Conservation (phyloP, 2,888 invertebrate species). For the Lasioglossum lativentre region DNA sequence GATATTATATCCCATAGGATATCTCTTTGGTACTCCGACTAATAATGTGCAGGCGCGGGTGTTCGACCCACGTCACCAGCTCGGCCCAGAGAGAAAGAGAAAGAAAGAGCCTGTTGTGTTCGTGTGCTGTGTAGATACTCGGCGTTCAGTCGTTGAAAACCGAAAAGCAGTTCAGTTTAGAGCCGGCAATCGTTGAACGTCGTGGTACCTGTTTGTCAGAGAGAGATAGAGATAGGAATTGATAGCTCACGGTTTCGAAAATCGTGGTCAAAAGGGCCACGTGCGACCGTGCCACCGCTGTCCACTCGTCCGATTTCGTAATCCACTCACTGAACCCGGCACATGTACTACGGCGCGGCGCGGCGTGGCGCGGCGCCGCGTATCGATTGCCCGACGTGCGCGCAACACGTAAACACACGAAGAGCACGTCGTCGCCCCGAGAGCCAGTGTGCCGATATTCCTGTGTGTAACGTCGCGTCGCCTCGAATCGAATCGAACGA, state of each 20-base stretch:
- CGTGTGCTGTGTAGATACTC: neutral
- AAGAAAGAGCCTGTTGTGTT: neutral
- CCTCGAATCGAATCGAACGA: conserved; percentile 19
- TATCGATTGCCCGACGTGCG: conserved; percentile 65
- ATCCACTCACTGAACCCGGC: conserved; percentile 48
- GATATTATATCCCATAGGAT: conserved; percentile 70
- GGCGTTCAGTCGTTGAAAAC: neutral
- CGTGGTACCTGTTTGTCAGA: neutral
- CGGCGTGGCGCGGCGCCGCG: conserved; percentile 5
- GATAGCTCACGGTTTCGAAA: neutral
- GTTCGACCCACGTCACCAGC: neutral
- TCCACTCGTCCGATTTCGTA: conserved; percentile 44
- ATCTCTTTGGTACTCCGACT: conserved; percentile 11
- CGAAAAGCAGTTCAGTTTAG: neutral
- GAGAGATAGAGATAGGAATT: neutral
- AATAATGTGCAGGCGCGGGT: neutral
- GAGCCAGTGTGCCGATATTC: neutral
- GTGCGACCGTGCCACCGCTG: conserved; percentile 40
- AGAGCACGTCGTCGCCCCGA: conserved; percentile 38
- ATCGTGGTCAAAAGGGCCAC: conserved; percentile 41
- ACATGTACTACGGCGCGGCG: conserved; percentile 37
- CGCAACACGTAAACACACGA: conserved; percentile 63
- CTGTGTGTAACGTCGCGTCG: neutral
- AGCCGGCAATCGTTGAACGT: neutral
- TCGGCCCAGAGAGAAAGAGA: neutral